A percentile compares a stretch with the other conserved stretches of the same genome.
These are phyloP conservation scores for Chloroclystis v-ata DNA, from an alignment of 2,888 invertebrate species.

Conservation along the genomic window DNA sequence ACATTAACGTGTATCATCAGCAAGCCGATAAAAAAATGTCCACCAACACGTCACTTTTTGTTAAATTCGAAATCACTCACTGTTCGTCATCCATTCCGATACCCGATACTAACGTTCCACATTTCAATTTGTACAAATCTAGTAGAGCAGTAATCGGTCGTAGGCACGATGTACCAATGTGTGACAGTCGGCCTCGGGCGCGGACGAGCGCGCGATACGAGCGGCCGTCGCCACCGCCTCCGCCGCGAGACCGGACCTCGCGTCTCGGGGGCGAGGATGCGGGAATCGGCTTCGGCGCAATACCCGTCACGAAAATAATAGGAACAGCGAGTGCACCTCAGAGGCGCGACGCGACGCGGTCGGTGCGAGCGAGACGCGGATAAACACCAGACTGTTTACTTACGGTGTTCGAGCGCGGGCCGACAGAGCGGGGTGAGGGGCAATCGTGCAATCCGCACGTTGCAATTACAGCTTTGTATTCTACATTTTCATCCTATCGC, in stretches of 20 bases:
- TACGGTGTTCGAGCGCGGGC: constrained; percentile 74
- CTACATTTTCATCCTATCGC: constrained; percentile 62
- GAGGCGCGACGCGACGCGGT: constrained; percentile 76
- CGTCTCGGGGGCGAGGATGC: constrained; percentile 77
- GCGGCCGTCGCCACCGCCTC: constrained; percentile 73
- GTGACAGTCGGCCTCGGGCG: constrained; percentile 73
- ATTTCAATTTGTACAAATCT: constrained; percentile 61
- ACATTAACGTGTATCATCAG: constrained; percentile 74
- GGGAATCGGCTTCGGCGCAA: constrained; percentile 78
- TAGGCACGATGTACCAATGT: constrained; percentile 68
- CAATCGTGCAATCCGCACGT: constrained; percentile 74
- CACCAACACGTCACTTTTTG: constrained; percentile 62
- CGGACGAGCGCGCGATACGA: constrained; percentile 74
- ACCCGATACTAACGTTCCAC: constrained; percentile 58
- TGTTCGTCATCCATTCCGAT: constrained; percentile 51
- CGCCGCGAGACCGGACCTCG: constrained; percentile 76
- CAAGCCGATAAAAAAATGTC: constrained; percentile 64
- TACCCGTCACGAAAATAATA: constrained; percentile 79
- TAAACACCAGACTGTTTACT: constrained; percentile 79
- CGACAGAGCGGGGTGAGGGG: constrained; percentile 60
- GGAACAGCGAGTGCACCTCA: constrained; percentile 78
- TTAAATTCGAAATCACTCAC: constrained; percentile 36
- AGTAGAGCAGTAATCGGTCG: constrained; percentile 53
- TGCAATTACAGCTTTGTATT: constrained; percentile 73
- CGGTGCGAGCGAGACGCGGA: constrained; percentile 78